Conservation (phyloP, 1,140 invertebrate species). For the Calliphora vicina region DNA sequence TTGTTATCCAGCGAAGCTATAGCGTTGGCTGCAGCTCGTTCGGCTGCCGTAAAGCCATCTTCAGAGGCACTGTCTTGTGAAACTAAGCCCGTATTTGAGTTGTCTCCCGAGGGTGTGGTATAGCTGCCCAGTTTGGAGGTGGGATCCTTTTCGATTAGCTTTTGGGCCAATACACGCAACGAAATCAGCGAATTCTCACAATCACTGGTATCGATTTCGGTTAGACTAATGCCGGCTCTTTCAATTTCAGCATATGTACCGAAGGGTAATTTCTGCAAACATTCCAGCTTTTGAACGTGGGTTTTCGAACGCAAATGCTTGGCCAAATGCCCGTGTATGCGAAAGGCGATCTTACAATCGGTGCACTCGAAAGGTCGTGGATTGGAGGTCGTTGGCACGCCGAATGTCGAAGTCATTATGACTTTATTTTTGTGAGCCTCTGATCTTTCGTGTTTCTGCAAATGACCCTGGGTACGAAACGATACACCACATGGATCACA, state of each 20-base stretch:
- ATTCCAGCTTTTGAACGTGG: slow-evolving; percentile 96
- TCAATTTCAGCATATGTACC: slow-evolving; percentile 97
- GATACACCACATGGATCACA: slow-evolving; percentile 91
- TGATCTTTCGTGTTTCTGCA: slow-evolving; percentile 88
- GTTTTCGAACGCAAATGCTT: slow-evolving; percentile 96
- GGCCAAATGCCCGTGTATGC: slow-evolving; percentile 94
- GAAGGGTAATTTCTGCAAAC: slow-evolving; percentile 90
- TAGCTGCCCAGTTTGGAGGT: slow-evolving; percentile 65
- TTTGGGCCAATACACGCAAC: slow-evolving; percentile 79
- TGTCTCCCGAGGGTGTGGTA: slow-evolving; percentile 54
- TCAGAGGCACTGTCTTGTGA: slow-evolving; percentile 59
- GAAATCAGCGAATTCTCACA: slow-evolving; percentile 92
- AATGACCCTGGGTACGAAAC: slow-evolving; percentile 89
- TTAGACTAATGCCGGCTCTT: slow-evolving; percentile 86
- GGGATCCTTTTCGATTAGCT: slow-evolving; percentile 84
- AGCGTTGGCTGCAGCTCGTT: slow-evolving; percentile 53
- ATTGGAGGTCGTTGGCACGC: slow-evolving; percentile 84
- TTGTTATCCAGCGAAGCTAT: slow-evolving; percentile 59
- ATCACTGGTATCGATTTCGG: slow-evolving; percentile 93
- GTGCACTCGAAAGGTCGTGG: slow-evolving; percentile 93
- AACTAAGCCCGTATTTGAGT: slow-evolving; percentile 41
- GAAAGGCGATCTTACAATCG: slow-evolving; percentile 94
- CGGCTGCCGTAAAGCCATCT: slow-evolving; percentile 58
- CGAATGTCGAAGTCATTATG: slow-evolving; percentile 86
- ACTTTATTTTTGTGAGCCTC: slow-evolving; percentile 92